Evolutionary conservation across 2,113 vertebrate species (phyloP).

Genomic region (Sigmodon hispidus): DNA sequence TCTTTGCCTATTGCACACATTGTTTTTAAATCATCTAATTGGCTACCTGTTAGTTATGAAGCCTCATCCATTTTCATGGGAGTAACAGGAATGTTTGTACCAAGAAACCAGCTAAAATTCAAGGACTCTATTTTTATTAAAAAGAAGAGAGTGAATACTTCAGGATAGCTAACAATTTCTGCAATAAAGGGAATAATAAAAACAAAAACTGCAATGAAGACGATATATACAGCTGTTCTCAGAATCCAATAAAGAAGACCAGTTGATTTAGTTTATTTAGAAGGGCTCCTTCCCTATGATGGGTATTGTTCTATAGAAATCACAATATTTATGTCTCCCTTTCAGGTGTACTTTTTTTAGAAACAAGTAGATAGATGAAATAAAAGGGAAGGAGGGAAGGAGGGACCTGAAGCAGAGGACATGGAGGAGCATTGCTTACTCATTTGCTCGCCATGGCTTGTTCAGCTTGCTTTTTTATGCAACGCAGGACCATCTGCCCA

Average conservation of each 20-base stretch:
- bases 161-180: neutral
- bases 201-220: neutral
- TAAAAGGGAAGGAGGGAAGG: neutral
- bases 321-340: neutral
- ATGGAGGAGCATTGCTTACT: neutral
- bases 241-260: neutral
- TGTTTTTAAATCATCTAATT: neutral
- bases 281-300: neutral
- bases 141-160: neutral
- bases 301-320: neutral
- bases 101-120: neutral
- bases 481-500: neutral
- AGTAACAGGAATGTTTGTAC: neutral
- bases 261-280: slow-evolving; percentile 23
- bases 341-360: neutral
- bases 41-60: neutral
- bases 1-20: neutral
- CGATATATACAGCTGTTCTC: neutral
- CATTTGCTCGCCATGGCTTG: neutral
- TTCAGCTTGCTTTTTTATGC: neutral
- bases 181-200: neutral
- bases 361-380: neutral
- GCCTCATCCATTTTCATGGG: neutral
- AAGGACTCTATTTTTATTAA: neutral
- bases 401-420: neutral